These are phyloP conservation scores for Trachemys scripta DNA, from an alignment of 2,113 vertebrate species.

Conservation along the genomic window DNA sequence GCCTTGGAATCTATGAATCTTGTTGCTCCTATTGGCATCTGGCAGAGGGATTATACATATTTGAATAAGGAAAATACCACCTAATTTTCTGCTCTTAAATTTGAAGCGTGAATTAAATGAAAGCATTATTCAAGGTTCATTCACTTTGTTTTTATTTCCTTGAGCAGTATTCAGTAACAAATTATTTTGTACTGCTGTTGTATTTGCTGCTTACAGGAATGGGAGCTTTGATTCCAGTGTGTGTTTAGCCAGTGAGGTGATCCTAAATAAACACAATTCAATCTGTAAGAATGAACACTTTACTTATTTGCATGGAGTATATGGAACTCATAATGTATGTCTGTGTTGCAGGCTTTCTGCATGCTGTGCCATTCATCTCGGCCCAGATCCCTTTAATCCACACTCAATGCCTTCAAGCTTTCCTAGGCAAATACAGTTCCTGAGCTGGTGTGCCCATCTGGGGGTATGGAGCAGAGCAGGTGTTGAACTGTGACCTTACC, in stretches of 20 bases:
- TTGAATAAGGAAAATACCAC: background rate
- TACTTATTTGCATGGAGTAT: background rate
- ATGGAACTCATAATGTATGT: background rate
- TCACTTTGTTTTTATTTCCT: background rate
- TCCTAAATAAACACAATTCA: slow-evolving; percentile 12
- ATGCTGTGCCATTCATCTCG: background rate
- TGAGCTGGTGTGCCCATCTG: too few species aligned
- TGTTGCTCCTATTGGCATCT: background rate
- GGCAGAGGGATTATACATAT: background rate
- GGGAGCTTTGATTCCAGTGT: background rate
- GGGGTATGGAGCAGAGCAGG: too few species aligned
- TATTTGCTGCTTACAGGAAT: background rate
- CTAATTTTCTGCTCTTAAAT: background rate
- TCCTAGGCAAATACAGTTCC: too few species aligned
- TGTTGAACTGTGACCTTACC: too few species aligned
- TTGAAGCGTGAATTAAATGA: background rate
- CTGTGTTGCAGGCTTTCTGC: background rate
- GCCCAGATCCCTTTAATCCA: too few species aligned
- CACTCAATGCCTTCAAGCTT: too few species aligned
- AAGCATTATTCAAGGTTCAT: background rate
- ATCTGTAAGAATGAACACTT: background rate
- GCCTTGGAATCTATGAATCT: background rate
- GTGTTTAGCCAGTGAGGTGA: background rate
- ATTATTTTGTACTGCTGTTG: background rate
- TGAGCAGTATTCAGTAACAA: background rate